A percentile compares a stretch with the other conserved stretches of the same genome.
phyloP scores from a whole-genome alignment of 2,888 invertebrate species.

The Fragum fragum region DNA sequence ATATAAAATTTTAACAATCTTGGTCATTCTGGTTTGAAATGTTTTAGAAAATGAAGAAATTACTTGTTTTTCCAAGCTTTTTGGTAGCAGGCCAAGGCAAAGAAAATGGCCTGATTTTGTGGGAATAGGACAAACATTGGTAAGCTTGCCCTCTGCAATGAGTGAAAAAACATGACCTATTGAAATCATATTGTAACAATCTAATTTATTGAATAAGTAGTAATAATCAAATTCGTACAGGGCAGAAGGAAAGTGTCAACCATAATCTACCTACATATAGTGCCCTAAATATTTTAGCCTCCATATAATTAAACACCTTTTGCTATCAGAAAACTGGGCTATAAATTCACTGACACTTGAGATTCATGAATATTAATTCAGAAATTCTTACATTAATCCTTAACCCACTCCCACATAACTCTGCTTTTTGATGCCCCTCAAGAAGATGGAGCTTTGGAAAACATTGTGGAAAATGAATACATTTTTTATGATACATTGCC shows the following conservation, averaged over 20 bases:
- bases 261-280: conserved; percentile 11
- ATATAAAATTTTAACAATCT: too few relatives aligned
- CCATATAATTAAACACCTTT: neutral
- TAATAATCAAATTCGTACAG: neutral
- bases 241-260: conserved; percentile 5
- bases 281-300: conserved; percentile 8
- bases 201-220: too few relatives aligned
- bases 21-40: too few relatives aligned
- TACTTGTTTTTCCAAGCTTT: too few relatives aligned
- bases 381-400: conserved; percentile 4
- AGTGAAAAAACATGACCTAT: too few relatives aligned
- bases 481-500: neutral
- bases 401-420: neutral
- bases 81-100: too few relatives aligned
- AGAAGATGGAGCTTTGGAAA: neutral
- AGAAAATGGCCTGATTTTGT: too few relatives aligned
- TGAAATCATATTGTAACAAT: too few relatives aligned
- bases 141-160: too few relatives aligned
- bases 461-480: conserved; percentile 4
- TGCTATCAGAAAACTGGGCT: conserved; percentile 23
- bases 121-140: too few relatives aligned
- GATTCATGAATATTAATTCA: conserved; percentile 28
- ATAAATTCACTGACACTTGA: conserved; percentile 27
- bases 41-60: too few relatives aligned
- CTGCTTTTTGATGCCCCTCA: neutral